These are phyloP conservation scores for Leptogaster cylindrica DNA, from an alignment of 2,888 invertebrate species.

Conservation along the genomic window DNA sequence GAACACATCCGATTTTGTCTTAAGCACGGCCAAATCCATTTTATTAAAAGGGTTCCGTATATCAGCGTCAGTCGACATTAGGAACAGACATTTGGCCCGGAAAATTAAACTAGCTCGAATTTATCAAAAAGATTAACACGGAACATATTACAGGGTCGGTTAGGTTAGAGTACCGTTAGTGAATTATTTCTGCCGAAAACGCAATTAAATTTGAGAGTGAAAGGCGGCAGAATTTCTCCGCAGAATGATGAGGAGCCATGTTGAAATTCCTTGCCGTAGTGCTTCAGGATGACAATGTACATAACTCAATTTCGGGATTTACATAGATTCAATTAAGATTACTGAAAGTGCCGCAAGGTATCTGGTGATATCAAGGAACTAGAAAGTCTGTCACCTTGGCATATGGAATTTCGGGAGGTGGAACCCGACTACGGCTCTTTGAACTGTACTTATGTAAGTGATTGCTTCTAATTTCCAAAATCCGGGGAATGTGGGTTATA, in stretches of 20 bases:
- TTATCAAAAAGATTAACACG: constrained; percentile 10
- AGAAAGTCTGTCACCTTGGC: neutral
- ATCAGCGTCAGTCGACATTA: neutral
- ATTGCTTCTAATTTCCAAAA: no score
- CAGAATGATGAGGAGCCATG: neutral
- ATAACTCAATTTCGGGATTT: constrained; percentile 44
- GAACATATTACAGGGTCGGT: constrained; percentile 5
- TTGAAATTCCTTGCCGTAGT: constrained; percentile 13
- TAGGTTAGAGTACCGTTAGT: neutral
- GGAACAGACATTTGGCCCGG: neutral
- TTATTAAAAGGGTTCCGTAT: neutral
- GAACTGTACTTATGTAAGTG: no score
- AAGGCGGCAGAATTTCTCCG: constrained; percentile 3
- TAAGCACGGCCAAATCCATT: neutral
- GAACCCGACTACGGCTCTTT: no score
- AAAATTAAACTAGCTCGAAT: constrained; percentile 5
- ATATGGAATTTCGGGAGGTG: no score
- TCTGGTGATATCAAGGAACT: constrained; percentile 28
- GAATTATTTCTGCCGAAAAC: constrained; percentile 17
- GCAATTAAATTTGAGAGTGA: constrained; percentile 9
- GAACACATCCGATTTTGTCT: no score
- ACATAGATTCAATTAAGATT: constrained; percentile 47
- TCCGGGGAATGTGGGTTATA: no score
- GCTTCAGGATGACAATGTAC: constrained; percentile 30
- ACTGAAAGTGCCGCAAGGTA: constrained; percentile 45